Evolutionary conservation across 1,140 invertebrate genomes (phyloP), one percentile per base, ranked within the genome.

Genomic region (Drosophila sp.): DNA sequence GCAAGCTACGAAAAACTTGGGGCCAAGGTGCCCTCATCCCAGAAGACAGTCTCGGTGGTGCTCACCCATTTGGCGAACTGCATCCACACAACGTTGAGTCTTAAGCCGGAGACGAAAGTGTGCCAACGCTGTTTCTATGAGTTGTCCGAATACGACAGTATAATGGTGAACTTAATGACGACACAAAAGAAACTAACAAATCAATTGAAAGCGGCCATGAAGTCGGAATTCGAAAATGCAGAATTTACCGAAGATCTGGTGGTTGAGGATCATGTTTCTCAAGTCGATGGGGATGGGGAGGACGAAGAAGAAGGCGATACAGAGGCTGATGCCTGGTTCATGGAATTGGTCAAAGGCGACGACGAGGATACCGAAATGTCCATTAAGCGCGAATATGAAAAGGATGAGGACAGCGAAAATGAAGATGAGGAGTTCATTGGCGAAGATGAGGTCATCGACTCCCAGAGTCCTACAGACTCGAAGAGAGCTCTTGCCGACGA

Each of bases 101-200:
- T 91, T 0, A 75, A 76, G 62, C 27, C 60, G 4, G 64, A 68
- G 2, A 62, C 75, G 23, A 75, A 73, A 35, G 64, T 91, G 0
- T 91, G 90, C 29, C 62, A 63, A 4, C 61, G 80, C 4, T 91
- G 90, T 60, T 91, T 90, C n/a, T 57, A 56, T 1, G 87, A 91
- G 23, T 57, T 91, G 11, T 56, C 80, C 0, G 87, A 86, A 1
- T 91, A 91, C 23, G 90, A 91, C 44, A 69, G 79, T 8, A 83
- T 91, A 35, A 91, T 91, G 90, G 83, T 91, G 0, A 91, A 86
- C 44, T 57, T 91, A 54, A 82, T 91, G 76, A 73, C 78, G 5
- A 77, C 81, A 1, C 90, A 91, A 70, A 90, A 86, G 40, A 75
- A 70, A 10, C 63, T 91, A 0, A 90, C 90, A 0, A 73, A 65